Evolutionary conservation across 2,113 vertebrate species (phyloP).

Genomic region (Apteryx owenii): DNA sequence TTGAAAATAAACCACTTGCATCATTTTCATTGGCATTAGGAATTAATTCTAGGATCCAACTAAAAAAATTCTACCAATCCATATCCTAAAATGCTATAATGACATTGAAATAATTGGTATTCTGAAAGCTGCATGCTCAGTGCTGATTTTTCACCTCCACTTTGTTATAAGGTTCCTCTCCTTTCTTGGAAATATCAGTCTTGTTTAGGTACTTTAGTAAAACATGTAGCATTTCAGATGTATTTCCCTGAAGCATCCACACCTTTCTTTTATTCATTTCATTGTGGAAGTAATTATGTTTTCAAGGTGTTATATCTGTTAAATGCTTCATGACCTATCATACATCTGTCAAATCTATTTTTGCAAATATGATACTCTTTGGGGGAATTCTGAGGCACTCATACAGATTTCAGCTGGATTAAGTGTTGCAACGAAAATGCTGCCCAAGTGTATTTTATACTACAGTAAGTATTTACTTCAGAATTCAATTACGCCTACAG

Average conservation of each 20-base stretch:
- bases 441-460: constrained; percentile 40
- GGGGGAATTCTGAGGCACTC: constrained; percentile 21
- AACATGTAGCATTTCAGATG: not conserved
- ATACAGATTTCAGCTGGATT: constrained; percentile 39
- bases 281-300: constrained; percentile 12
- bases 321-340: constrained; percentile 11
- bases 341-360: constrained; percentile 36
- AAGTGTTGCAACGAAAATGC: constrained; percentile 45
- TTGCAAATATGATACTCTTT: constrained; percentile 11
- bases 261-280: not conserved
- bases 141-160: not conserved
- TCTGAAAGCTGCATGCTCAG: not conserved
- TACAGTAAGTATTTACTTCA: constrained; percentile 31
- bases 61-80: not conserved
- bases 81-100: not conserved
- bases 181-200: not conserved
- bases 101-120: not conserved
- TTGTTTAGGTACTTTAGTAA: not conserved
- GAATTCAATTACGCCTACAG: constrained; percentile 50
- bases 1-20: not conserved
- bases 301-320: constrained; percentile 35
- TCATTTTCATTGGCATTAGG: not conserved
- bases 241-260: not conserved
- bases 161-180: not conserved
- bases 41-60: not conserved